Conservation (phyloP, 2,113 vertebrate species). For the Anarhynchus alexandrinus region DNA sequence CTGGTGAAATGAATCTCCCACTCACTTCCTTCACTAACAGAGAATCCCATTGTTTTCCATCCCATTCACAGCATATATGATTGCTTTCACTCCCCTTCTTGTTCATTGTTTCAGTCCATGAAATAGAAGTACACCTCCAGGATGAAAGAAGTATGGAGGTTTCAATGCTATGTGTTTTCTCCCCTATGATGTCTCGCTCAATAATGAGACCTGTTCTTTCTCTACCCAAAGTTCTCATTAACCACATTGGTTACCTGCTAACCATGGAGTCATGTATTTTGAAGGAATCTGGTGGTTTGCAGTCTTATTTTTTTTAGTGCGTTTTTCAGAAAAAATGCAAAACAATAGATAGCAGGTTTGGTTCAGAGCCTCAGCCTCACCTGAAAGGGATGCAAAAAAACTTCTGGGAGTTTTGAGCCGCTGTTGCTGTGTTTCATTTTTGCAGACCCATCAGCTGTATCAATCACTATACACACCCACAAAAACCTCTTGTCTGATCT, state of each 20-base stretch:
- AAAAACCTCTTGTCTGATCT: not conserved
- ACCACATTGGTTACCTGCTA: not conserved
- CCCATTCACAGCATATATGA: not conserved
- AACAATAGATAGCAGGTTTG: not conserved
- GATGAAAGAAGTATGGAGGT: not conserved
- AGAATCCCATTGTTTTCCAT: not conserved
- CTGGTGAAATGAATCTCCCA: not conserved
- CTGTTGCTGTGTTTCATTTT: not conserved
- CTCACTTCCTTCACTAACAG: not conserved
- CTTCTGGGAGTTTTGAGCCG: not conserved
- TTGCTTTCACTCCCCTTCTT: not conserved
- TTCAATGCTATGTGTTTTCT: not conserved
- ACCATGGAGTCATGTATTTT: not conserved
- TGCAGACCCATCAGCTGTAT: not conserved
- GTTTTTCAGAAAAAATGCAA: not conserved
- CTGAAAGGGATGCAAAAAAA: not conserved
- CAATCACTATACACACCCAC: not conserved
- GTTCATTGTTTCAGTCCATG: not conserved
- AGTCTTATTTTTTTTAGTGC: not conserved
- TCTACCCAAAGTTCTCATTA: not conserved
- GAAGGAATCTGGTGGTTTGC: not conserved
- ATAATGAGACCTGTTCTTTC: not conserved
- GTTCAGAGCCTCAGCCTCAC: not conserved
- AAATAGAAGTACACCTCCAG: not conserved
- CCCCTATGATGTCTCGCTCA: not conserved